phyloP scores from a whole-genome alignment of 2,797 vertebrate genomes.

The Sebastes vulpes region DNA sequence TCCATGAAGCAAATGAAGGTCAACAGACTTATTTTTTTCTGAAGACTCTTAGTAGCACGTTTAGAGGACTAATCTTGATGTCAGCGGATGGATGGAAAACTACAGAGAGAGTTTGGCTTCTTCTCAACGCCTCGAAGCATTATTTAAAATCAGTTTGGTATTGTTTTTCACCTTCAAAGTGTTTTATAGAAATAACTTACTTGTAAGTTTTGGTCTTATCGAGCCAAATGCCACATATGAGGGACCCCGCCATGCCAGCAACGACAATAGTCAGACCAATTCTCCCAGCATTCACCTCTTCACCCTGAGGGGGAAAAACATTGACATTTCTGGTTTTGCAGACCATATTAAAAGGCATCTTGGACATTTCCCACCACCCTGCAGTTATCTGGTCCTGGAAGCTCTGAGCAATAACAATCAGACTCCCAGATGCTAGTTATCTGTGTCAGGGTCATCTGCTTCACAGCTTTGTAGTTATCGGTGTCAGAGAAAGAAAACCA shows the following conservation, averaged over 20 bases:
- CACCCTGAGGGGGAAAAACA: conserved; percentile 82
- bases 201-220: conserved; percentile 98
- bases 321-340: background rate
- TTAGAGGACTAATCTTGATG: background rate
- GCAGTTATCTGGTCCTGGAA: conserved; percentile 2
- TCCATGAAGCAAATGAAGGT: background rate
- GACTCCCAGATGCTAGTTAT: conserved; percentile 4
- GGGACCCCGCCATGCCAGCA: conserved; percentile 92
- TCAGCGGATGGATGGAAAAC: background rate
- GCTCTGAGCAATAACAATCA: background rate
- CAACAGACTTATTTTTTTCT: background rate
- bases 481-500: background rate
- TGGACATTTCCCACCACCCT: background rate
- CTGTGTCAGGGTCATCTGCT: conserved; percentile 4
- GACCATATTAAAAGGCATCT: background rate
- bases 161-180: background rate
- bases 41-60: background rate
- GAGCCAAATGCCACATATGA: conserved; percentile 95
- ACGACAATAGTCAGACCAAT: conserved; percentile 95
- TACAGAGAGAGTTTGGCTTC: background rate
- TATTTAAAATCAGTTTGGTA: background rate
- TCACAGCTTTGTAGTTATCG: background rate
- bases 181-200: conserved; percentile 83
- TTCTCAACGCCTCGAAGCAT: background rate
- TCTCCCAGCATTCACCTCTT: conserved; percentile 96